Base-by-base conservation (phyloP, 2,797 vertebrate genomes). In the Takifugu rubripes region DNA sequence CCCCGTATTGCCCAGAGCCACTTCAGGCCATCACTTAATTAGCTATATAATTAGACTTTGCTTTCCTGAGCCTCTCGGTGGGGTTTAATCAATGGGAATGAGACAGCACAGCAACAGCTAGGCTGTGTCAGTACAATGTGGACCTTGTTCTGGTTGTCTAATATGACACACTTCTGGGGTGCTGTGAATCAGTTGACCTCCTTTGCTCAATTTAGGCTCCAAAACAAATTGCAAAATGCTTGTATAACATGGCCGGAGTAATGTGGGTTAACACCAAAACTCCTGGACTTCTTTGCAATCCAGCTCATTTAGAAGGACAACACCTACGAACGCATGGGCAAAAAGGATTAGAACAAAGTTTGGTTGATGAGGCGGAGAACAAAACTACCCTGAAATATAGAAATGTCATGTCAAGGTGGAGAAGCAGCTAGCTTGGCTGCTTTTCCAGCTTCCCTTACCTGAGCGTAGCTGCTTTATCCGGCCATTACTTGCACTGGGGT, bases 401-500 rank as follows among this genome's bases (percentile, higher is more conserved):
- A 9, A 50, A 21, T 6, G 11, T 3, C 4, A 45, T n/a, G 44
- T 48, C 2, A 2, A 1, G 31, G 31, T 33, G 3, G 59, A 17
- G 26, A 5, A 21, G 36, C 55, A 47, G 9, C 15, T 54, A 5
- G 4, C 25, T 5, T 15, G 14, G 24, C 21, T 50, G 29, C 1
- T 3, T 5, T 12, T 5, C 12, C 45, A 17, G 44, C 7, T 66
- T 53, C 71, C 29, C 92, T 89, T 92, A 99, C 97, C 97, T 89
- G 97, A 98, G 79, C 96, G 91, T 59, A 99, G 92, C 59, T 98
- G 97, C 62, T 98, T 98, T 70, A 99, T 98, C 61, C 97, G 90
- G 29, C 97, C 96, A 0, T 92, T 94, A 91, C 96, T 99, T 33
- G 93, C 81, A 16, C 89, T 93, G 67, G 97, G 95, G 84, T 99